Percentiles rank a stretch among this genome's conserved stretches.
Evolutionary conservation across 2,888 invertebrate genomes (phyloP).

Genomic region (Dromius quadrimaculatus): DNA sequence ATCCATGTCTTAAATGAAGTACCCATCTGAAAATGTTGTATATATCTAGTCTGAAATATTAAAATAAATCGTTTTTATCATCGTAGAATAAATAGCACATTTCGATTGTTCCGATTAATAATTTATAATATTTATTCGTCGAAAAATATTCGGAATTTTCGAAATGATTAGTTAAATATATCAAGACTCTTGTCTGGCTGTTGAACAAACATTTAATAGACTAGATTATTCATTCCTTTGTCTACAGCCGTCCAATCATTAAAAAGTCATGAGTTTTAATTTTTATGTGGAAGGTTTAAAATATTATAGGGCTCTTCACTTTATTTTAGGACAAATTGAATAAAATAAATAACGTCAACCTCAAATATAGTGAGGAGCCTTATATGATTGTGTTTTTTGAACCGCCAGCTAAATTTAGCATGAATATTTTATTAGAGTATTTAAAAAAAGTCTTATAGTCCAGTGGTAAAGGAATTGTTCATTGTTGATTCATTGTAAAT

Average conservation of each 20-base stretch:
- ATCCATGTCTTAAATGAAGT: constrained; percentile 33
- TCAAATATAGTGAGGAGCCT: neutral
- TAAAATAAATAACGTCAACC: neutral
- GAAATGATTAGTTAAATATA: neutral
- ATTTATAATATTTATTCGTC: neutral
- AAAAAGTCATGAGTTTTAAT: constrained; percentile 3
- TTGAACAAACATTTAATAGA: constrained; percentile 32
- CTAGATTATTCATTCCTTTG: constrained; percentile 36
- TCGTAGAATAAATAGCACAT: neutral
- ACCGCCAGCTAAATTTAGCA: too few species aligned
- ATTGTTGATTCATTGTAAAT: constrained; percentile 43
- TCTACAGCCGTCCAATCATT: constrained; percentile 34
- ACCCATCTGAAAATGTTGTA: constrained; percentile 6
- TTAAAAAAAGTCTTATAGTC: neutral
- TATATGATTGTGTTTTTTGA: neutral
- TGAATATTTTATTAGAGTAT: neutral
- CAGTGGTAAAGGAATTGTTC: neutral
- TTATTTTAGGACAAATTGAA: neutral
- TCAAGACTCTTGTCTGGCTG: constrained; percentile 36
- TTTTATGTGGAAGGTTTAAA: too few species aligned
- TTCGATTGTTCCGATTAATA: neutral
- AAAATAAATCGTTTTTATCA: neutral
- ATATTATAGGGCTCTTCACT: neutral
- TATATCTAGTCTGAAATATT: constrained; percentile 21
- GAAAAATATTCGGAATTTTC: neutral